Percentiles rank a stretch among this genome's conserved stretches.
These are phyloP conservation scores for Xestia rhomboidea DNA, from an alignment of 2,888 invertebrate species.

Conservation along the genomic window DNA sequence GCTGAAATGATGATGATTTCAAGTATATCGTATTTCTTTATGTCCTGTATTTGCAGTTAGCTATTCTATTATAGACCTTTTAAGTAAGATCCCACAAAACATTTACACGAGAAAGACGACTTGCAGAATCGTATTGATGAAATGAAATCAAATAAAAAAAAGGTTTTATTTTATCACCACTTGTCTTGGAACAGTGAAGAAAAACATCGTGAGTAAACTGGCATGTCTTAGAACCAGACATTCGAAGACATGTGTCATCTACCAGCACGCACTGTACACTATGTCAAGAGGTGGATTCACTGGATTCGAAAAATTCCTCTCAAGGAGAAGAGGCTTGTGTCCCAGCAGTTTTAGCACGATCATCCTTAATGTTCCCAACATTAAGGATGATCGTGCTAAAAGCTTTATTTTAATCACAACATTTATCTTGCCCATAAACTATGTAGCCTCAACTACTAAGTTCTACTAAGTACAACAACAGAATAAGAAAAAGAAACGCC, in stretches of 20 bases:
- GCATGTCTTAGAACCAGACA: background rate
- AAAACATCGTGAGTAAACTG: background rate
- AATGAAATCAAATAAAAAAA: too few species aligned
- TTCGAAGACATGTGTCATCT: background rate
- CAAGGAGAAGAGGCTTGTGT: background rate
- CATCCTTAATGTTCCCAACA: too few species aligned
- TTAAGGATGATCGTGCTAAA: background rate
- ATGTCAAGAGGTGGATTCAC: background rate
- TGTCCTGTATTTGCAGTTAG: background rate
- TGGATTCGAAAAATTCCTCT: background rate
- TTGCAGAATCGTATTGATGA: background rate
- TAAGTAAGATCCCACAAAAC: background rate
- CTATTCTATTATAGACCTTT: background rate
- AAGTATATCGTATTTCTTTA: background rate
- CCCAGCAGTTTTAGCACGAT: background rate
- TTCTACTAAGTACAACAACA: background rate
- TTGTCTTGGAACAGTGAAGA: background rate
- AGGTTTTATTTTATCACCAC: background rate
- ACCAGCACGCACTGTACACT: too few species aligned
- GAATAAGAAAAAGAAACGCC: conserved; percentile 25
- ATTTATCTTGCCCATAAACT: conserved; percentile 17
- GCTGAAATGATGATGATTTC: too few species aligned
- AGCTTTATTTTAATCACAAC: conserved; percentile 7
- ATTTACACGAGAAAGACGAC: background rate
- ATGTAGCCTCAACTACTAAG: background rate